Base-by-base conservation (phyloP, 2,888 invertebrate genomes). In the Chalcis sispes region DNA sequence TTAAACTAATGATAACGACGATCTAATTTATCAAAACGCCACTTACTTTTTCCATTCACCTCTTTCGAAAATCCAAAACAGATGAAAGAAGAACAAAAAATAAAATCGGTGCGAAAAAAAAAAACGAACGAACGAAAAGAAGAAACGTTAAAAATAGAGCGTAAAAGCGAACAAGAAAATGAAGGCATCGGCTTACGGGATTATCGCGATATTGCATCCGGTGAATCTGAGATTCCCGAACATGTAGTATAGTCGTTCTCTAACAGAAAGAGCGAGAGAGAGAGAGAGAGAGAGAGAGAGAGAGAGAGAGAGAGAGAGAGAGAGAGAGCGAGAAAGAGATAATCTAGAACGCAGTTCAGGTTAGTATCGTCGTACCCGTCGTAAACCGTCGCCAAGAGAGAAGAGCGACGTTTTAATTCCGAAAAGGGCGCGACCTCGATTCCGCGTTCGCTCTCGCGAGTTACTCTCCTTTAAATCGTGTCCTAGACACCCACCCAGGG, bases 131-230 rank as follows among this genome's bases (percentile, higher is more conserved):
- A 46, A n/a, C 0, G 46, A 46, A 42, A 61, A 46, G 54, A 79
- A 18, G 27, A 56, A 18, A 2, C 1, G 29, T 15, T 56, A 36
- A 50, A 72, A 25, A 20, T 5, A 50, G 50, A 40, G 52, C 15
- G 50, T 13, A 20, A 32, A 40, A 32, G 15, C 27, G 42, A 52
- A 25, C 32, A 52, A 4, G 18, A 59, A 42, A 32, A n/a, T 48
- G n/a, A 52, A 48, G 27, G 71, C 46, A 69, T 69, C 64, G 73
- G 62, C 72, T 72, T 76, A 72, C 72, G 72, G 72, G 76, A 76
- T 76, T 66, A 72, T 73, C 77, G 66, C 69, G 65, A 62, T 72
- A 72, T 72, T 67, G 72, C 76, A 72, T 72, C 72, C 67, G 72
- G 71, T 46, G 50, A 27, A 25, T 40, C 27, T 56, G 64, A 54